These are phyloP conservation scores for Drosophila sucinea DNA, from an alignment of 1,140 invertebrate species.

Conservation along the genomic window DNA sequence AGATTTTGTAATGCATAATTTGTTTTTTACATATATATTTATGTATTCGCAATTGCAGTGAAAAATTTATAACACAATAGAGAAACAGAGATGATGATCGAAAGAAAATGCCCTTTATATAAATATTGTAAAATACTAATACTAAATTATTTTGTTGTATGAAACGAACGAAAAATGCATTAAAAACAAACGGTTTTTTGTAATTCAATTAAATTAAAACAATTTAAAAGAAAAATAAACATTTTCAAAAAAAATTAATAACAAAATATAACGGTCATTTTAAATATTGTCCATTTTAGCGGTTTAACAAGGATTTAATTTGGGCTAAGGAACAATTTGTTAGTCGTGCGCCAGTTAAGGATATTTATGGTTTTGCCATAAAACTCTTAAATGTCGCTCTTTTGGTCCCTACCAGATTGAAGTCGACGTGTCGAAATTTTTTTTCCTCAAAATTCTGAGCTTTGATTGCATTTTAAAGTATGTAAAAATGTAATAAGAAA, in stretches of 20 bases:
- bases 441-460: too few relatives aligned
- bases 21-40: constrained; percentile 51
- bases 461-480: too few relatives aligned
- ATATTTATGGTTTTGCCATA: too few relatives aligned
- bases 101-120: constrained; percentile 60
- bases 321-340: too few relatives aligned
- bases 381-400: too few relatives aligned
- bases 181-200: constrained; percentile 74
- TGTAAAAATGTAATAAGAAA: too few relatives aligned
- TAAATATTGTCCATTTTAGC: too few relatives aligned
- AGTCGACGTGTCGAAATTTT: too few relatives aligned
- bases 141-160: constrained; percentile 83
- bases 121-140: constrained; percentile 83
- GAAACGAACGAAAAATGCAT: constrained; percentile 70
- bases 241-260: constrained; percentile 77
- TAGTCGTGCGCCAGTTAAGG: too few relatives aligned
- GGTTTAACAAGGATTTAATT: too few relatives aligned
- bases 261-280: constrained; percentile 37
- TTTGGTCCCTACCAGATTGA: too few relatives aligned
- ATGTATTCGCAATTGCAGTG: constrained; percentile 58
- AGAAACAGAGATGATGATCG: constrained; percentile 34
- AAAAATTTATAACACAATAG: constrained; percentile 51
- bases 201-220: constrained; percentile 81
- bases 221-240: constrained; percentile 77
- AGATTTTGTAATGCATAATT: constrained; percentile 71